A percentile compares a stretch with the other conserved stretches of the same genome.
These are phyloP conservation scores for Falco columbarius DNA, from an alignment of 2,797 vertebrate species.

Conservation along the genomic window DNA sequence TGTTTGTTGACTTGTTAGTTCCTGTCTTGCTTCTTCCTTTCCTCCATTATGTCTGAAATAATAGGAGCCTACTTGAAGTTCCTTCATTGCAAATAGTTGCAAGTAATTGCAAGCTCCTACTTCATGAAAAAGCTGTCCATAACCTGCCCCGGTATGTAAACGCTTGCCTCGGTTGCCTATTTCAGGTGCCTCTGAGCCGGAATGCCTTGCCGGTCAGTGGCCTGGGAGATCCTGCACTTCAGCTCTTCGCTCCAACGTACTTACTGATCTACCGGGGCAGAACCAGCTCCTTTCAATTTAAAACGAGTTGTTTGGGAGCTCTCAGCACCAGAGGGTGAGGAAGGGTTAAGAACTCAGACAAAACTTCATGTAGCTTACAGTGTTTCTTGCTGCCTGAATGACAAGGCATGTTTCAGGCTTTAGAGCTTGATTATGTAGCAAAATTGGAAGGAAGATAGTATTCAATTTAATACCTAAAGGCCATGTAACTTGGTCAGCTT, in stretches of 20 bases:
- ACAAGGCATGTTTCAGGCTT: neutral
- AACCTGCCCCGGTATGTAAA: neutral
- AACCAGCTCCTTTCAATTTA: neutral
- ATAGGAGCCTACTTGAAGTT: neutral
- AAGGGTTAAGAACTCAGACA: neutral
- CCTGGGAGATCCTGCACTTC: neutral
- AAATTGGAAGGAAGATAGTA: neutral
- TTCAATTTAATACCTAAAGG: neutral
- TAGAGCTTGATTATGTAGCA: neutral
- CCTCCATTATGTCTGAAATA: neutral
- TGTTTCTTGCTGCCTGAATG: neutral
- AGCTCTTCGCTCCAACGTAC: neutral
- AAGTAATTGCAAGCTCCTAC: neutral
- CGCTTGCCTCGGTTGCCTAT: fast-evolving
- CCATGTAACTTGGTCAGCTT: neutral
- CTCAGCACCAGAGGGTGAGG: neutral
- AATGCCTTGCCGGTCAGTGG: neutral
- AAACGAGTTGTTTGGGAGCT: neutral
- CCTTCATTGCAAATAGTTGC: neutral
- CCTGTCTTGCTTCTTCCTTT: neutral
- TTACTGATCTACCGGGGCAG: neutral
- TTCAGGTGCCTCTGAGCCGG: neutral
- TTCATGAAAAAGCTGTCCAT: neutral
- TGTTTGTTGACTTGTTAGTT: neutral
- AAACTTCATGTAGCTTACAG: neutral